Evolutionary conservation across 1,140 invertebrate species (phyloP), one percentile per base, ranked within the genome.

Genomic region (Nebria ingens): DNA sequence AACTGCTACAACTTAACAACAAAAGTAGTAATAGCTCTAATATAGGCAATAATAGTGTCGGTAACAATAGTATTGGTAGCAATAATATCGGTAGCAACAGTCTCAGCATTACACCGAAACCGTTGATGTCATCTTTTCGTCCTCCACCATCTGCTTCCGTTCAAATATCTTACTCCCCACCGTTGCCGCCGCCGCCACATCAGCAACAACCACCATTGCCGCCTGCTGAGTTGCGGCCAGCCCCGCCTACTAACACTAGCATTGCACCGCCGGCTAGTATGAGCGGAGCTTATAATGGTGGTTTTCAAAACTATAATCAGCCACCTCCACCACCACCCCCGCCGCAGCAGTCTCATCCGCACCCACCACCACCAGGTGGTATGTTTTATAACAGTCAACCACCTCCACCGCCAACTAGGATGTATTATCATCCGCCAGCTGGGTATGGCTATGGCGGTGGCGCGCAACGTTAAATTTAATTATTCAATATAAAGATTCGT

Each of bases 131-230:
- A 2, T 21, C 50, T 21, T 21, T 19, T n/a, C 21, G 19, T 21
- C 19, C 50, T 2, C 19, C 19, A 21, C 50, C 50, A 20, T 51
- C 3, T 13, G 19, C 19, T 12, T 20, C 19, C 19, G 6, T 9
- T 15, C 25, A 4, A 53, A 53, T 34, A n/a, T n/a, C n/a, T n/a
- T n/a, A n/a, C n/a, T n/a, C n/a, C n/a, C 25, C 21, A 13, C 25
- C 40, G 19, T 22, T 25, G 17, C 58, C 54, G 17, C 56, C 51
- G 21, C 52, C 23, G 42, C 45, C 53, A 23, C 52, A 52, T 12
- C 58, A 56, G 21, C 55, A 57, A 51, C 59, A 55, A 6, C 57
- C 58, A 23, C 52, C 38, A n/a, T 56, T 49, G 15, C 60, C 58
- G 42, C 56, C 54, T 1, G 50, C 56, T 25, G 4, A 57, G 42